Conservation (phyloP, 1,140 invertebrate species). For the Telenomus remus region DNA sequence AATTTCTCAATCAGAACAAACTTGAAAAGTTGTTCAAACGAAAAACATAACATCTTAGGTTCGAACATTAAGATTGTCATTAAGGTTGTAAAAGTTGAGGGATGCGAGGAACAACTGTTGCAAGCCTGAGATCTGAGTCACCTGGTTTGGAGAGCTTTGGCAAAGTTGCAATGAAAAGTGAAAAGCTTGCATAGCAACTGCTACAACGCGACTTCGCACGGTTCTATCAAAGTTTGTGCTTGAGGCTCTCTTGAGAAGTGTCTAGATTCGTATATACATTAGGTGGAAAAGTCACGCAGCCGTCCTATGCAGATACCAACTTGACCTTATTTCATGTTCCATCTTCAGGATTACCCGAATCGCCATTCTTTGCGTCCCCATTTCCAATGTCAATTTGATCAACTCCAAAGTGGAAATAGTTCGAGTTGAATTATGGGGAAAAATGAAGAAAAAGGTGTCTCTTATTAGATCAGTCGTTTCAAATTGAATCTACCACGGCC, state of each 20-base stretch:
- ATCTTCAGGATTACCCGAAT: conserved; percentile 24
- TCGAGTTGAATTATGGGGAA: neutral
- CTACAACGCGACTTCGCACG: conserved; percentile 26
- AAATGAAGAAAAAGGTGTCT: neutral
- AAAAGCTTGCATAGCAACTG: conserved; percentile 57
- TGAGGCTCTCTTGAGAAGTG: conserved; percentile 47
- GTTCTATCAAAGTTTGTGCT: conserved; percentile 42
- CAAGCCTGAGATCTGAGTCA: neutral
- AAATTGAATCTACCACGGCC: conserved; percentile 8
- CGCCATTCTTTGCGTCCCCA: too few relatives aligned
- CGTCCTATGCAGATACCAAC: conserved; percentile 37
- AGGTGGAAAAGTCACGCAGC: conserved; percentile 52
- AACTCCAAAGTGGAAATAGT: neutral
- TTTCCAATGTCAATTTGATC: conserved; percentile 3
- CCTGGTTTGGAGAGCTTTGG: conserved; percentile 1
- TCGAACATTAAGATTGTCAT: too few relatives aligned
- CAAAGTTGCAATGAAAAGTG: conserved; percentile 47
- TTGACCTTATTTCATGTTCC: conserved; percentile 37
- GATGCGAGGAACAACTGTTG: too few relatives aligned
- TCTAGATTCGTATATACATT: conserved; percentile 46
- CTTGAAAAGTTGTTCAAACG: too few relatives aligned
- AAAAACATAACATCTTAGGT: too few relatives aligned
- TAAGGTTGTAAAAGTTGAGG: too few relatives aligned
- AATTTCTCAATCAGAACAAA: neutral
- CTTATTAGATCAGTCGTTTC: neutral